Base-by-base conservation (phyloP, 2,888 invertebrate genomes). In the Diplazon laetatorius region DNA sequence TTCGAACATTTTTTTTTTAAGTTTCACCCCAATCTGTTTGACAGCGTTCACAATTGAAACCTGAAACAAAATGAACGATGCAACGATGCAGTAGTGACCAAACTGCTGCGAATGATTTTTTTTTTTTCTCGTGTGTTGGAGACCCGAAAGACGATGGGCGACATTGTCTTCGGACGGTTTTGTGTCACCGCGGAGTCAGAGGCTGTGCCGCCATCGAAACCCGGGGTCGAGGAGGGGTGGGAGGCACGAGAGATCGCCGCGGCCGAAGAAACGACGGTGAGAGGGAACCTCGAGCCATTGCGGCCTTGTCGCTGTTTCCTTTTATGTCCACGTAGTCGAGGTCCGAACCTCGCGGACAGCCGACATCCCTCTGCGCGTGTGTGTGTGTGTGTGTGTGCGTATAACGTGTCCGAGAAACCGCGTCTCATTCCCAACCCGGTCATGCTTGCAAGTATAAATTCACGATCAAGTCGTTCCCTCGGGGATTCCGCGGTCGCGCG, bases 311-410 rank as follows among this genome's bases (percentile, higher is more conserved):
- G 83, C 82, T 85, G 83, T 82, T 85, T 80, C 87, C 88, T 88
- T 87, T 87, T 87, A 88, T 85, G 87, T 87, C 83, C 87, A 82
- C 83, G 81, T 82, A 80, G 80, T 81, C 62, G 82, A 82, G 82
- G 77, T 78, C 81, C 79, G 59, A 68, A 76, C 68, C 80, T 68
- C 79, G 80, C 50, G 39, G n/a, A 63, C 59, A 60, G 52, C 18
- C 62, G 16, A 46, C 42, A 70, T 78, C 60, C 57, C 60, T 77
- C 42, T 74, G 75, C 18, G 14, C 30, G 72, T 50, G 63, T 50
- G 70, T 62, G 14, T 69, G 77, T 50, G 22, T 46, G 63, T 6
- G 52, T 30, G 30, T 30, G 30, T 30, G 30, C 4, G 50, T 50
- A 57, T 50, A 66, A 46, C 63, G 14, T 69, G 77, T 59, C 35